Percentiles rank a stretch among this genome's conserved stretches.
Conservation (phyloP, 2,888 invertebrate species). For the Scrobipalpa atriplicella region DNA sequence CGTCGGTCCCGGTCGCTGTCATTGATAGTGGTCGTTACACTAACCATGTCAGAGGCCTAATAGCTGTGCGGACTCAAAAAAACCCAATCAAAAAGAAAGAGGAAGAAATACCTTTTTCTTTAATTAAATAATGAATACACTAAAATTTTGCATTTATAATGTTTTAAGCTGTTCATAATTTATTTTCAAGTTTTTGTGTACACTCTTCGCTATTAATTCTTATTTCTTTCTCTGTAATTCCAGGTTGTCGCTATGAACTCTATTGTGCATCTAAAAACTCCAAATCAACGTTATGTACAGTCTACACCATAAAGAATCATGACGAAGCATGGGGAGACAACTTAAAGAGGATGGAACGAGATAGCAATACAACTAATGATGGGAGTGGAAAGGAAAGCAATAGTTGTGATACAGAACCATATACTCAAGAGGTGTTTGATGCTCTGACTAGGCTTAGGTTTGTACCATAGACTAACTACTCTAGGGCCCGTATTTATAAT, state of each 20-base stretch:
- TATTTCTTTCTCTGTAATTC: conserved; percentile 30
- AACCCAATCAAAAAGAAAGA: too few relatives aligned
- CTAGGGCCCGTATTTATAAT: too few relatives aligned
- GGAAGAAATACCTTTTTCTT: too few relatives aligned
- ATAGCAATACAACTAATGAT: conserved; percentile 30
- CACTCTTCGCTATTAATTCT: neutral
- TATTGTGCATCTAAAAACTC: conserved; percentile 95
- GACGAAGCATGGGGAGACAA: conserved; percentile 91
- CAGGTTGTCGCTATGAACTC: conserved; percentile 96
- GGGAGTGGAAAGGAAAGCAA: conserved; percentile 27
- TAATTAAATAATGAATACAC: too few relatives aligned
- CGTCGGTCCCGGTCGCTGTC: too few relatives aligned
- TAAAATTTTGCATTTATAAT: too few relatives aligned
- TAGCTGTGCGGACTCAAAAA: too few relatives aligned
- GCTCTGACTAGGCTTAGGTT: conserved; percentile 85
- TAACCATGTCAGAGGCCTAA: too few relatives aligned
- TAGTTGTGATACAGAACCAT: conserved; percentile 64
- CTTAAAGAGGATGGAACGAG: conserved; percentile 59
- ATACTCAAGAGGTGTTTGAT: conserved; percentile 90
- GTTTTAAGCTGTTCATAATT: too few relatives aligned
- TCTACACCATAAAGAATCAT: conserved; percentile 90
- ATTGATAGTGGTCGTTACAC: too few relatives aligned
- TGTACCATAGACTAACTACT: too few relatives aligned
- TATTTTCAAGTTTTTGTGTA: neutral
- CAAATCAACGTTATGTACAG: conserved; percentile 94